These are phyloP conservation scores for Wasmannia auropunctata DNA, from an alignment of 1,140 invertebrate species.

Conservation along the genomic window DNA sequence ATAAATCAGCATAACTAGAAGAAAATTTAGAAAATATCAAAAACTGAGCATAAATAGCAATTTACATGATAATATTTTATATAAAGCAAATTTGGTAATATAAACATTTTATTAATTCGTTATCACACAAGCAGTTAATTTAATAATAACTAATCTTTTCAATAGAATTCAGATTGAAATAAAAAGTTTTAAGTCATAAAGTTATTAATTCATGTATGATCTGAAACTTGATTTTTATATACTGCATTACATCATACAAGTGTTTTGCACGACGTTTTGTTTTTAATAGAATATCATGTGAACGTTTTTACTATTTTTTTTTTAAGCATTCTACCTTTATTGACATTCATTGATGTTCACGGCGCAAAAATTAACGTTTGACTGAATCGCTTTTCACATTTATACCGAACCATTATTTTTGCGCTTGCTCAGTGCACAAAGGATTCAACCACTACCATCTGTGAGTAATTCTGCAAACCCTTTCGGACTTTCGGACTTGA, in stretches of 20 bases:
- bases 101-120: neutral
- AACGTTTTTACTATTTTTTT: neutral
- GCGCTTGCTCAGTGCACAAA: slow-evolving; percentile 2
- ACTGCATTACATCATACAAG: neutral
- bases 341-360: slow-evolving; percentile 20
- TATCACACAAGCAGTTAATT: neutral
- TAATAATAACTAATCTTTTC: neutral
- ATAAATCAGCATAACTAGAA: neutral
- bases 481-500: too few species aligned
- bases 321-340: slow-evolving; percentile 9
- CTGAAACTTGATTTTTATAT: neutral
- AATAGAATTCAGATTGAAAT: neutral
- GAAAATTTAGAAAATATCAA: neutral
- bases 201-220: neutral
- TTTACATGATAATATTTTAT: neutral
- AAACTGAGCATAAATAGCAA: neutral
- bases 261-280: neutral
- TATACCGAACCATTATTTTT: neutral
- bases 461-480: neutral
- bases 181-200: too few species aligned
- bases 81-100: neutral
- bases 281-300: neutral
- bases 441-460: slow-evolving; percentile 5
- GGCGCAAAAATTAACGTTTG: neutral
- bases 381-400: slow-evolving; percentile 7